Evolutionary conservation across 1,140 invertebrate species (phyloP).

Genomic region (Platyscapa corneri): DNA sequence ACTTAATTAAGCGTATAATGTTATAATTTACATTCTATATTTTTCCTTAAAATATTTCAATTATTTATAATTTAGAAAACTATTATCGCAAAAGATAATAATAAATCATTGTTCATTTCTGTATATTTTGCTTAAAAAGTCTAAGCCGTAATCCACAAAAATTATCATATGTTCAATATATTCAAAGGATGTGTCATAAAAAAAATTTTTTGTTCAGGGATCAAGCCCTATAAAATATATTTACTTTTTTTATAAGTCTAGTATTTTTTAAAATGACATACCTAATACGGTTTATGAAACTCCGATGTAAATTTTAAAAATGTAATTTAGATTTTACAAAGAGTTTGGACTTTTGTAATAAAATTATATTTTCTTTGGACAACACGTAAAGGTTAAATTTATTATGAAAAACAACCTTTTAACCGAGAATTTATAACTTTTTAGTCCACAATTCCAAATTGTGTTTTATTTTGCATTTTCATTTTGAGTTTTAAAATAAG

Average conservation of each 20-base stretch:
- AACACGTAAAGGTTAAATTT: not conserved
- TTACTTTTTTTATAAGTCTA: not conserved
- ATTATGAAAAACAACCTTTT: not conserved
- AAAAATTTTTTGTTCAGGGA: too few species aligned
- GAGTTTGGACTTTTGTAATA: not conserved
- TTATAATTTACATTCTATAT: too few species aligned
- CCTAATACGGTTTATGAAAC: not conserved
- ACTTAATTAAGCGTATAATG: too few species aligned
- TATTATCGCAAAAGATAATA: too few species aligned
- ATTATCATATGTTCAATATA: too few species aligned
- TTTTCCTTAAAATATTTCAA: too few species aligned
- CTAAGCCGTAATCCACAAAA: too few species aligned
- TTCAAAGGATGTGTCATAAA: too few species aligned
- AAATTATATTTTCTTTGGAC: not conserved
- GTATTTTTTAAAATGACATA: not conserved
- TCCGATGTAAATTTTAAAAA: not conserved
- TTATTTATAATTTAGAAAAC: too few species aligned
- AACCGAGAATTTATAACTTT: not conserved
- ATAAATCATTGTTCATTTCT: too few species aligned
- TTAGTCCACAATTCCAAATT: not conserved
- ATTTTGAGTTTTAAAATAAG: constrained; percentile 1
- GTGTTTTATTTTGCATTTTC: not conserved
- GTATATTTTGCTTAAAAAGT: too few species aligned
- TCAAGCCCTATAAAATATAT: not conserved
- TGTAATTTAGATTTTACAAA: not conserved